Evolutionary conservation across 2,888 invertebrate genomes (phyloP), one percentile per base, ranked within the genome.

Genomic region (Cantharis nigra): DNA sequence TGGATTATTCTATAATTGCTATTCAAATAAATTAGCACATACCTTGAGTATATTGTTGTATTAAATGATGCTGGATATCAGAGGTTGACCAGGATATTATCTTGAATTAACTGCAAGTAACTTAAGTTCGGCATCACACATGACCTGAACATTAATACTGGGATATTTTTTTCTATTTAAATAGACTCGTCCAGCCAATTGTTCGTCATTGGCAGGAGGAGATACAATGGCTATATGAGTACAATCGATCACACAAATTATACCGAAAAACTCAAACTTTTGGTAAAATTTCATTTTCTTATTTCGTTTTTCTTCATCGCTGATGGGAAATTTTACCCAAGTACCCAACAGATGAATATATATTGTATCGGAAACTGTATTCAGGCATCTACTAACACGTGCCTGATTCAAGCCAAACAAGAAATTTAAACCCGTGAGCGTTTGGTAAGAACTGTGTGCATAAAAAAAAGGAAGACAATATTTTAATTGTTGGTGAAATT

Each of bases 61-160:
- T 3, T 9, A 75, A 26, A 1, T 67, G 20, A 18, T 26, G 20
- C 9, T 23, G 18, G 49, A 75, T 71, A 20, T n/a, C 26, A 9
- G 71, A 71, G 2, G 62, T 62, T 16, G 63, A 62, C 71, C 75
- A 71, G 13, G 71, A 69, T 18, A 63, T 49, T 5, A 75, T 9
- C 62, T 71, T 1, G 71, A 62, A 69, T 75, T 71, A 10, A 75
- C 26, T 63, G 71, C 71, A 7, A 71, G 18, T n/a, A 67, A 69
- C 23, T 18, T 9, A 9, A 75, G 69, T 33, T 67, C 13, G 10
- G 26, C 18, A 28, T 74, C 63, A 70, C 74, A 74, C 9, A 69
- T 26, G 26, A 72, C 49, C 28, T 72, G 72, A 0, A 67, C 67
- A 49, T 72, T 72, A 3, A 72, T 69, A 10, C 28, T 10, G 2